These are phyloP conservation scores for Papilio gigon DNA, from an alignment of 2,888 invertebrate genomes.

Conservation along the genomic window DNA sequence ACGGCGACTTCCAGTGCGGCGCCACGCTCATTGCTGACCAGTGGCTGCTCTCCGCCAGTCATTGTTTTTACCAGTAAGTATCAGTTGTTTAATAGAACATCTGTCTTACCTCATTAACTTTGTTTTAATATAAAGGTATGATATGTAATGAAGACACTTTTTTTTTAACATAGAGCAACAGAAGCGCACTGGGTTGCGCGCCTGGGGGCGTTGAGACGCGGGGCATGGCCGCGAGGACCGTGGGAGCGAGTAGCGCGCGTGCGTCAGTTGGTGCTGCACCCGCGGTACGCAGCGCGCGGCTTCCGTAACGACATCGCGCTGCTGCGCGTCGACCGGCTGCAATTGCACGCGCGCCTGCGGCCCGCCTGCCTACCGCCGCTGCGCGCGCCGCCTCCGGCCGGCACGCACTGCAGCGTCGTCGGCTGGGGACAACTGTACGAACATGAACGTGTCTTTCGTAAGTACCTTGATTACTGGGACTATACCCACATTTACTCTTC, in stretches of 20 bases:
- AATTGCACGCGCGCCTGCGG: slow-evolving; percentile 76
- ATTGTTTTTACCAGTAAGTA: slow-evolving; percentile 90
- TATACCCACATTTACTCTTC: no score
- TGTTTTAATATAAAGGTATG: neutral
- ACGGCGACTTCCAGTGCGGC: slow-evolving; percentile 92
- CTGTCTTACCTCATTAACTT: neutral
- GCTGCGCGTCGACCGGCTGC: slow-evolving; percentile 83
- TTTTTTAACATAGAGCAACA: slow-evolving; percentile 81
- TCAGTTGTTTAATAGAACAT: slow-evolving; percentile 6
- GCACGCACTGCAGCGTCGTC: slow-evolving; percentile 88
- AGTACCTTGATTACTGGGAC: slow-evolving; percentile 60
- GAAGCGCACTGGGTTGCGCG: slow-evolving; percentile 91
- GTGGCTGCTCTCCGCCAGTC: slow-evolving; percentile 91
- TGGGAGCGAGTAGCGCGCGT: slow-evolving; percentile 87
- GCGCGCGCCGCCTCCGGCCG: slow-evolving; percentile 83
- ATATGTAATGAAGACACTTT: neutral
- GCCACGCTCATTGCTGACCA: slow-evolving; percentile 86
- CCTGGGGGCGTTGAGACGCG: slow-evolving; percentile 88
- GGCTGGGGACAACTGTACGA: slow-evolving; percentile 93
- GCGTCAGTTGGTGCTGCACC: slow-evolving; percentile 86
- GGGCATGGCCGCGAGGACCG: slow-evolving; percentile 88
- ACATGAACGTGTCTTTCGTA: slow-evolving; percentile 90
- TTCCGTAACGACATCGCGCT: slow-evolving; percentile 91
- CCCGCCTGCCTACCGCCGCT: slow-evolving; percentile 82
- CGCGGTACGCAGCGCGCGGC: slow-evolving; percentile 87